These are phyloP conservation scores for Dasypus novemcinctus DNA, from an alignment of 2,113 vertebrate genomes.

Conservation along the genomic window DNA sequence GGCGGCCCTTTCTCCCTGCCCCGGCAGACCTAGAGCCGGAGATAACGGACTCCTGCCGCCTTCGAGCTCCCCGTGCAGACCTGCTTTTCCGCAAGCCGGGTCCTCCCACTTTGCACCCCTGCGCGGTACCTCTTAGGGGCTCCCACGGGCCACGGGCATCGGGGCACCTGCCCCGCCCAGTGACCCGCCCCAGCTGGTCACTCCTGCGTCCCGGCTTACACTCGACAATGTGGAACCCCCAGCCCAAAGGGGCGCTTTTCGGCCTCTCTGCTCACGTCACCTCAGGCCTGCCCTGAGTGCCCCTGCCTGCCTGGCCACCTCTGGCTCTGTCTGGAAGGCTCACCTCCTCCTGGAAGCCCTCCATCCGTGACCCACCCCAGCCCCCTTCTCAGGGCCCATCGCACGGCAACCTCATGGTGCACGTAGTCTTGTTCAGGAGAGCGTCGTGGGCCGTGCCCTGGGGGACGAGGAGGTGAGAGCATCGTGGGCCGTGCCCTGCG, in stretches of 20 bases:
- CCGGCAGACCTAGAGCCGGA: background rate
- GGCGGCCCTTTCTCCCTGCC: background rate
- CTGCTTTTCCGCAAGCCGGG: background rate
- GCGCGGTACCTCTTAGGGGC: background rate
- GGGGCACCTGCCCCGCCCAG: background rate
- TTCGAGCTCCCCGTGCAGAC: background rate
- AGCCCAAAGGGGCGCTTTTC: constrained; percentile 49
- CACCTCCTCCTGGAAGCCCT: constrained; percentile 41
- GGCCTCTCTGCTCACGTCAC: constrained; percentile 23
- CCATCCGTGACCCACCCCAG: background rate
- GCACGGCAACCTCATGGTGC: background rate
- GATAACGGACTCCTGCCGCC: background rate
- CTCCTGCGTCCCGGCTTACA: constrained; percentile 28
- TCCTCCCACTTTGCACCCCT: background rate
- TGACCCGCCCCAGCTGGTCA: background rate
- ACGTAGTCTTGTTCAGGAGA: background rate
- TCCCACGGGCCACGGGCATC: background rate
- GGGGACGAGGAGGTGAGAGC: no score
- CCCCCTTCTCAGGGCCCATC: background rate
- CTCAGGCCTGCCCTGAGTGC: constrained; percentile 1
- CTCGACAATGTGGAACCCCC: background rate
- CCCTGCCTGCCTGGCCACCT: background rate
- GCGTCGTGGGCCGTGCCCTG: no score
- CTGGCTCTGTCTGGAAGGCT: constrained; percentile 17
- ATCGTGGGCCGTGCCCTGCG: no score